A percentile compares a stretch with the other conserved stretches of the same genome.
phyloP scores from a whole-genome alignment of 2,888 invertebrate genomes.

The Tiliacea aurago region DNA sequence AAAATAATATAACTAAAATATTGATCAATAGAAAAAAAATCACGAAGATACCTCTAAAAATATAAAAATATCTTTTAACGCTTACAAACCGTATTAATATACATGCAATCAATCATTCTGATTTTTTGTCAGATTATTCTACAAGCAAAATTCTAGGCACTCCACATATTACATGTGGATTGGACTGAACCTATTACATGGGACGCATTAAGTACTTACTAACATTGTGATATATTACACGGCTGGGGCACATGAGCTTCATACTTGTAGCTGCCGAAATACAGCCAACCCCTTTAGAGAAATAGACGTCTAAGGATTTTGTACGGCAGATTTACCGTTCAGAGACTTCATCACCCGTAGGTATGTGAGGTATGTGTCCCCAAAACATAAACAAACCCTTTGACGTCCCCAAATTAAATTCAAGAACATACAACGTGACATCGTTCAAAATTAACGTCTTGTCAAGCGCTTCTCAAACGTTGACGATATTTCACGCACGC shows the following conservation, averaged over 20 bases:
- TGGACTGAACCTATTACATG: background rate
- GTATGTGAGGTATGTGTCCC: slow-evolving; percentile 22
- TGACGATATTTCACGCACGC: slow-evolving; percentile 63
- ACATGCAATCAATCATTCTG: too few species aligned
- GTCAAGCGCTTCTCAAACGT: slow-evolving; percentile 55
- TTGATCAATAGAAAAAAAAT: too few species aligned
- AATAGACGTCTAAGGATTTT: slow-evolving; percentile 17
- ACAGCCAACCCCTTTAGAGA: background rate
- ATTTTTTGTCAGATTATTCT: too few species aligned
- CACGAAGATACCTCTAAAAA: too few species aligned
- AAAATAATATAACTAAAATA: too few species aligned
- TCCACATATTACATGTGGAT: background rate
- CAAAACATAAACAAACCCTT: slow-evolving; percentile 42
- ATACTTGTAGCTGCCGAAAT: background rate
- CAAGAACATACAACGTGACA: slow-evolving; percentile 41
- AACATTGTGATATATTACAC: background rate
- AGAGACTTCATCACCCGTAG: slow-evolving; percentile 22
- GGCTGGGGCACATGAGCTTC: background rate
- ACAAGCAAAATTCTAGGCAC: too few species aligned
- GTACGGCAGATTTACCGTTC: background rate
- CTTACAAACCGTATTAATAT: too few species aligned
- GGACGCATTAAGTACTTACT: background rate
- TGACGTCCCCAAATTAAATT: slow-evolving; percentile 58
- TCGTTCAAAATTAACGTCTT: slow-evolving; percentile 61
- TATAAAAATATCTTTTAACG: too few species aligned